Conservation (phyloP, 2,113 vertebrate genomes). For the Crotalus viridis region DNA sequence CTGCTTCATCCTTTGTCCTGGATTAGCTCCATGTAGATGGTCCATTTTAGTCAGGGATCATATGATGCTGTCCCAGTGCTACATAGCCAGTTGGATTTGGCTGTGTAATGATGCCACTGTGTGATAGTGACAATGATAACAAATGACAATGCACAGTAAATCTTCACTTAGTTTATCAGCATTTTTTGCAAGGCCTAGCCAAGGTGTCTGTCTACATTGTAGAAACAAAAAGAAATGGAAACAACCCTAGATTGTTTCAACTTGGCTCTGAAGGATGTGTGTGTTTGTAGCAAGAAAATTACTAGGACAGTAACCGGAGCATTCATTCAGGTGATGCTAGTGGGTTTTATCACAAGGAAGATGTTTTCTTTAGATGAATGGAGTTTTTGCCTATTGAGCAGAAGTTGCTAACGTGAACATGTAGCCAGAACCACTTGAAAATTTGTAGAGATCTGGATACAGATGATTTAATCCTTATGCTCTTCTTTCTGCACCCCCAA, state of each 20-base stretch:
- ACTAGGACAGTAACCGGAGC: background rate
- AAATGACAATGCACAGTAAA: background rate
- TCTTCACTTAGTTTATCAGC: background rate
- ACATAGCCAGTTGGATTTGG: background rate
- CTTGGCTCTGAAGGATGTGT: background rate
- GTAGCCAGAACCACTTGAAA: background rate
- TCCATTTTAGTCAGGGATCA: background rate
- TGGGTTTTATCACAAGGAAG: background rate
- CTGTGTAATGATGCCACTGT: background rate
- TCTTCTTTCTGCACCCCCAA: background rate
- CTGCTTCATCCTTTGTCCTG: background rate
- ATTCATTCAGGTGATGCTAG: background rate
- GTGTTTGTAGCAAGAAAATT: background rate
- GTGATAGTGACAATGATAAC: background rate
- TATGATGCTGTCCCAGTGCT: background rate
- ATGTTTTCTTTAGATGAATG: background rate
- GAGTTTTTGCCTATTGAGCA: background rate
- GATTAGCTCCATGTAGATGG: background rate
- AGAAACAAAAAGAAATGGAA: background rate
- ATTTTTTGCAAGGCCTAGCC: background rate
- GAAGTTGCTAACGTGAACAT: background rate
- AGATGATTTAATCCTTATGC: background rate
- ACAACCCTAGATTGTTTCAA: background rate
- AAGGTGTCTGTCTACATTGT: too few relatives aligned
- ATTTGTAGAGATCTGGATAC: background rate